These are phyloP conservation scores for Cephonodes hylas DNA, from an alignment of 2,888 invertebrate species.

Conservation along the genomic window DNA sequence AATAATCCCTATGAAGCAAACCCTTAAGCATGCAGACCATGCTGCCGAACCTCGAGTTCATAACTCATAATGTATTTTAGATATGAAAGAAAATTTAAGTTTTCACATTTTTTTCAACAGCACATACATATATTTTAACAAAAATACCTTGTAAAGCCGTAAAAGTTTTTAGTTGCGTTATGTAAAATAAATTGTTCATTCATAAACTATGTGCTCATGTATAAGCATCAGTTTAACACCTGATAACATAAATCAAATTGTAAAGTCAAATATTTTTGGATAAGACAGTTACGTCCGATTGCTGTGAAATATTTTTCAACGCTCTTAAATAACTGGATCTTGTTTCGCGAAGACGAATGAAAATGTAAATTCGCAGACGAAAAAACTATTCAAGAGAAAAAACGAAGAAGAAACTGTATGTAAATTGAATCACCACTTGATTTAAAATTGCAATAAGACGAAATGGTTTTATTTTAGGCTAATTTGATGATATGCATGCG, in stretches of 20 bases:
- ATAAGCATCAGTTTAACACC: conserved; percentile 1
- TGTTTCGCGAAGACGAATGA: background rate
- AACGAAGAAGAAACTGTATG: conserved; percentile 18
- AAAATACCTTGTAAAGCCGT: too few relatives aligned
- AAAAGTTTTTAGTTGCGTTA: too few relatives aligned
- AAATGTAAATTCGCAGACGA: conserved; percentile 19
- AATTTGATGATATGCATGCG: conserved; percentile 47
- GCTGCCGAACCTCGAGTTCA: too few relatives aligned
- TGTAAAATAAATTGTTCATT: background rate
- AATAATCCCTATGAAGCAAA: too few relatives aligned
- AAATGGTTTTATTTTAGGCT: conserved; percentile 34
- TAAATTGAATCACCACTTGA: conserved; percentile 24
- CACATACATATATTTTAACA: too few relatives aligned
- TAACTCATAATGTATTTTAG: too few relatives aligned
- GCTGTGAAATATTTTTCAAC: background rate
- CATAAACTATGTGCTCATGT: background rate
- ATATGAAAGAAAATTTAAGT: too few relatives aligned
- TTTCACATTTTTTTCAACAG: too few relatives aligned
- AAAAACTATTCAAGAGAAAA: conserved; percentile 8
- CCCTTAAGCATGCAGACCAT: too few relatives aligned
- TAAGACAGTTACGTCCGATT: background rate
- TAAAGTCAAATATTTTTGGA: background rate
- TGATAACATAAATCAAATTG: background rate
- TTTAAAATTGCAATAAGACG: conserved; percentile 28
- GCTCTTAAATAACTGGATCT: background rate